Percentiles rank a stretch among this genome's conserved stretches.
Evolutionary conservation across 2,888 invertebrate genomes (phyloP).

Genomic region (Polietes domitor): DNA sequence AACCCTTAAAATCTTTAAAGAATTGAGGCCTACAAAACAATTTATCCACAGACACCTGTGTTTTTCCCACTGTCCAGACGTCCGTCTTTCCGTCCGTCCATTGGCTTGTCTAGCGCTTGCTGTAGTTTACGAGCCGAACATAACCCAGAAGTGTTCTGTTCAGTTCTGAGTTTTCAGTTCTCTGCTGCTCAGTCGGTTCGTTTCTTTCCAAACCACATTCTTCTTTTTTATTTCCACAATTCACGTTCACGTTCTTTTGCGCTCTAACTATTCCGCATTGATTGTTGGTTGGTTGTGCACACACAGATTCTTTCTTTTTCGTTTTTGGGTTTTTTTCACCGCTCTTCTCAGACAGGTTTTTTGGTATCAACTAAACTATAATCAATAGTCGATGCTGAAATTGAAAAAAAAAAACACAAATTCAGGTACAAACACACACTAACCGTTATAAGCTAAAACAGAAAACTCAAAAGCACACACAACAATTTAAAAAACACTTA

Average conservation of each 20-base stretch:
- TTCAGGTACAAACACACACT: neutral
- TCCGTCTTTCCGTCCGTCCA: neutral
- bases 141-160: neutral
- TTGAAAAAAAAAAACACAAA: neutral
- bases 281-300: too few species aligned
- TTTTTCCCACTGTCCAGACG: neutral
- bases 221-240: neutral
- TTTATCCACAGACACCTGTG: too few species aligned
- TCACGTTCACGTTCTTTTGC: slow-evolving; percentile 12
- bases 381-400: neutral
- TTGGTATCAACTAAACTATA: neutral
- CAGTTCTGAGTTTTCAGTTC: neutral
- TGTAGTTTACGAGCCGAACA: slow-evolving; percentile 10
- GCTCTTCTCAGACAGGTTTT: neutral
- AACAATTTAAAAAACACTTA: neutral
- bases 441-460: slow-evolving; percentile 13
- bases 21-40: too few species aligned
- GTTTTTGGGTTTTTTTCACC: too few species aligned
- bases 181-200: neutral
- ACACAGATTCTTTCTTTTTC: neutral
- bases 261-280: slow-evolving; percentile 25
- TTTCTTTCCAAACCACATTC: slow-evolving; percentile 18
- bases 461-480: slow-evolving; percentile 2
- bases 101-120: neutral
- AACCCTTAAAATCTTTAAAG: too few species aligned